These are phyloP conservation scores for Sepioteuthis lessoniana DNA, from an alignment of 2,888 invertebrate genomes.

Conservation along the genomic window DNA sequence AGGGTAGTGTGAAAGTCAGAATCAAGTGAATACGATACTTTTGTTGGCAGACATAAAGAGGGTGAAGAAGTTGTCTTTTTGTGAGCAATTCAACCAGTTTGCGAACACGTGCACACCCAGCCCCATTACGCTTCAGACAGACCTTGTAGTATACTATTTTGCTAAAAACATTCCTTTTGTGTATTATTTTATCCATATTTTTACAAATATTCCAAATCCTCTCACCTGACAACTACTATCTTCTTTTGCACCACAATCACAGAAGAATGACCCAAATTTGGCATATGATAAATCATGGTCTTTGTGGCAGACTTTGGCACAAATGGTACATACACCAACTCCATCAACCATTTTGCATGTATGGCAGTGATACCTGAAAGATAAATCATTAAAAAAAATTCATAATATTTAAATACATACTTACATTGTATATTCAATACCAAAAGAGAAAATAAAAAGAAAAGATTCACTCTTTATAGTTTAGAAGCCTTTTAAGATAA, in stretches of 20 bases:
- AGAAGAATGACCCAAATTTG: conserved; percentile 99
- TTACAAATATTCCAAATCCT: not conserved
- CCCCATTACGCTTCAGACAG: no score
- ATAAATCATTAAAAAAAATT: not conserved
- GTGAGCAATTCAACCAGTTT: no score
- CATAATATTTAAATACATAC: not conserved
- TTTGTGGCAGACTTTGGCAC: conserved; percentile 96
- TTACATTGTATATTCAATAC: not conserved
- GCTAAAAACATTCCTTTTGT: no score
- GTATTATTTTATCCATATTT: not conserved
- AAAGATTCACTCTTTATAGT: no score
- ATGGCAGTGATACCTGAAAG: conserved; percentile 94
- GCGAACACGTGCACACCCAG: no score
- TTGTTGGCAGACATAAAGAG: no score
- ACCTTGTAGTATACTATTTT: no score
- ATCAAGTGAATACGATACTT: no score
- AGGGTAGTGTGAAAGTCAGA: no score
- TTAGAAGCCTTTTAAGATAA: no score
- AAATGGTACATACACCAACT: conserved; percentile 97
- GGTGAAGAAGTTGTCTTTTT: no score
- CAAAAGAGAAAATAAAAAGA: not conserved
- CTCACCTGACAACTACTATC: conserved; percentile 73
- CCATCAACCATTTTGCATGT: conserved; percentile 99
- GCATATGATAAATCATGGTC: conserved; percentile 96
- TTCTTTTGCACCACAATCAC: conserved; percentile 98